Base-by-base conservation (phyloP, 2,888 invertebrate genomes). In the Microctonus hyperodae region DNA sequence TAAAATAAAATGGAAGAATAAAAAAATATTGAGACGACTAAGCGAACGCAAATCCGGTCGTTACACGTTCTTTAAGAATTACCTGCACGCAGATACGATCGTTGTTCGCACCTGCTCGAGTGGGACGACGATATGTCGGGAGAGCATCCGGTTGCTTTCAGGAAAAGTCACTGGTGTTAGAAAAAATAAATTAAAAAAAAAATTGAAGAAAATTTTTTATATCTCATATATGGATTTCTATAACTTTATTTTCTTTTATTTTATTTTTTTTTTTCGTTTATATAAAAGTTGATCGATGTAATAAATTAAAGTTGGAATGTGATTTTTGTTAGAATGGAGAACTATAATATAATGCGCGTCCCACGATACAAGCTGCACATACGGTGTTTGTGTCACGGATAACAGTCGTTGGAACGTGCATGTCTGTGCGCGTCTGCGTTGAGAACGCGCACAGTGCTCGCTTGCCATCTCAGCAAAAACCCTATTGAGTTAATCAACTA, bases 401-500 rank as follows among this genome's bases (percentile, higher is more conserved):
- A 58, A 55, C 67, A 70, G 65, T 61, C 51, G 61, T 60, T 51
- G 68, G 65, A 61, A 67, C 64, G 60, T 55, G 61, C 16, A 44
- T 9, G 44, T 44, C 16, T 44, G 16, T 44, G 16, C 44, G 7
- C 70, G 70, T 70, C 69, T 67, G 70, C 70, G 74, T 69, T 75
- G 74, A 74, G 75, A 72, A 69, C 37, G 73, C 74, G 74, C 28
- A 28, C 3, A 61, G 62, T 61, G 68, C 69, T 67, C 74, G 76
- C 77, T 78, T 78, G 79, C 78, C 77, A 72, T 68, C 23, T 48
- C 58, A 73, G 76, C 79, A 83, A 84, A 83, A 84, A 84, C 82
- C 75, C 79, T 83, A 83, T 81, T 83, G 83, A 84, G 83, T 84
- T 83, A 83, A 84, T 83, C 83, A 84, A 83, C 84, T 83, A 84